Evolutionary conservation across 2,888 invertebrate species (phyloP).

Genomic region (Patella caerulea): DNA sequence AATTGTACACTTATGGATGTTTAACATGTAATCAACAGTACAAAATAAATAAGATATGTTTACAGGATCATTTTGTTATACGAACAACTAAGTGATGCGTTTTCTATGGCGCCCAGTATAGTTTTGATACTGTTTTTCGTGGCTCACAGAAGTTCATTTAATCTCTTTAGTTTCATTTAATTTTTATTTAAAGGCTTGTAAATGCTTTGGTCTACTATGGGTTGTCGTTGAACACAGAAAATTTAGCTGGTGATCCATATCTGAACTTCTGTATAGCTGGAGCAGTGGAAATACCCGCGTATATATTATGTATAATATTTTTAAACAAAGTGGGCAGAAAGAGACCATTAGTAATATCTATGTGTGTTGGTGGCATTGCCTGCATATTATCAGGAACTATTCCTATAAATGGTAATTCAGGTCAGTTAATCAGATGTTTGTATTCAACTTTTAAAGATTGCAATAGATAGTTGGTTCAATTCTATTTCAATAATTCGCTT

Average conservation of each 20-base stretch:
- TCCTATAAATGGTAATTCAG: constrained; percentile 20
- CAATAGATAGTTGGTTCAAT: too few species aligned
- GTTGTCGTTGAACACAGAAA: constrained; percentile 53
- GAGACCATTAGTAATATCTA: constrained; percentile 39
- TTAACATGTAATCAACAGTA: too few species aligned
- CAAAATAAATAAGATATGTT: too few species aligned
- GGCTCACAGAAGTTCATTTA: too few species aligned
- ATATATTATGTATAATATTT: constrained; percentile 41
- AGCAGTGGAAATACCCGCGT: constrained; percentile 53
- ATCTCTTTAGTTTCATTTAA: not conserved
- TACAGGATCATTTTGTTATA: too few species aligned
- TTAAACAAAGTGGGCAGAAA: constrained; percentile 50
- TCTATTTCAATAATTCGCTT: too few species aligned
- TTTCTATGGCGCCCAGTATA: too few species aligned
- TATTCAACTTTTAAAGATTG: too few species aligned
- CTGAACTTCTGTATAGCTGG: constrained; percentile 57
- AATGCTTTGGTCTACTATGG: constrained; percentile 58
- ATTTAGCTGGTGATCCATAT: constrained; percentile 51
- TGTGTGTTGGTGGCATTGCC: constrained; percentile 49
- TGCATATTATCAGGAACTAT: constrained; percentile 70
- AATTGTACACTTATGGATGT: too few species aligned
- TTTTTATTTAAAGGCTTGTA: constrained; percentile 41
- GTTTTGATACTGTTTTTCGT: too few species aligned
- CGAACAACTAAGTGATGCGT: too few species aligned
- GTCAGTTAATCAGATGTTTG: not conserved